These are phyloP conservation scores for Hartigia nigra DNA, from an alignment of 2,888 invertebrate species.

Conservation along the genomic window DNA sequence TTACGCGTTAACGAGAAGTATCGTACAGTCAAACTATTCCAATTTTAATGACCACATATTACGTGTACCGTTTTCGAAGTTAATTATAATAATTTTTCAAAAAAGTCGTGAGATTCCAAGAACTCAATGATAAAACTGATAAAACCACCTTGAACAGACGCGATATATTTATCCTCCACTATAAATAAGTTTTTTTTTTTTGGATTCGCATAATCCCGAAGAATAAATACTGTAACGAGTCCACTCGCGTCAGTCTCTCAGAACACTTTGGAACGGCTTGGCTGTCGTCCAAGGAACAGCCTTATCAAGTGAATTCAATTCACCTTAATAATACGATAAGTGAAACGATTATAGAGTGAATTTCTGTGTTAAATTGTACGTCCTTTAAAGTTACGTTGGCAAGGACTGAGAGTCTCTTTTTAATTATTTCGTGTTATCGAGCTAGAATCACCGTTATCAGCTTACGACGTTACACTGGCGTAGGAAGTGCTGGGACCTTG, in stretches of 20 bases:
- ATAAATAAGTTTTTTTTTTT: background rate
- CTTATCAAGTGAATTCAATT: background rate
- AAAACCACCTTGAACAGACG: background rate
- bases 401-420: background rate
- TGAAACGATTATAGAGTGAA: background rate
- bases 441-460: background rate
- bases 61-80: background rate
- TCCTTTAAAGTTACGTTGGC: background rate
- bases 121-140: background rate
- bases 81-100: background rate
- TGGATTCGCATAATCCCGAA: background rate
- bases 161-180: background rate
- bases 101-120: background rate
- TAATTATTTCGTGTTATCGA: background rate
- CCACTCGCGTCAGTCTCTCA: background rate
- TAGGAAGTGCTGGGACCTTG: slow-evolving; percentile 70
- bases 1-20: background rate
- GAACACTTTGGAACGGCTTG: background rate
- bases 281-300: background rate
- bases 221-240: background rate
- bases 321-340: background rate
- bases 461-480: slow-evolving; percentile 70
- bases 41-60: background rate
- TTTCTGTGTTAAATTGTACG: background rate
- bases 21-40: background rate